phyloP scores from a whole-genome alignment of 1,140 invertebrate genomes.

The Cephus cinctus region DNA sequence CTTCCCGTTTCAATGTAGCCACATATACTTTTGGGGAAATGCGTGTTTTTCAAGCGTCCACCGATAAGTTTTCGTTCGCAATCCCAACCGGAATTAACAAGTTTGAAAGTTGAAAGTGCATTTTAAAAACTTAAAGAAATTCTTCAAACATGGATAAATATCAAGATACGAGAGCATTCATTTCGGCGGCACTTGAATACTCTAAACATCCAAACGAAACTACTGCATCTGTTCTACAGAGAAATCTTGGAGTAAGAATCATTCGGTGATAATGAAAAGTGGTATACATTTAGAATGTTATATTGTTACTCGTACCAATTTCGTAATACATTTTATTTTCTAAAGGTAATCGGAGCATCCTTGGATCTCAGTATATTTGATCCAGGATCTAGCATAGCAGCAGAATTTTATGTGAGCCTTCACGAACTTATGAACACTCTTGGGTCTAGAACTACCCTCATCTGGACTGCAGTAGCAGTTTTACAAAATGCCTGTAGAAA shows the following conservation, averaged over 20 bases:
- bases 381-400: conserved; percentile 47
- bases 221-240: conserved; percentile 46
- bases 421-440: conserved; percentile 47
- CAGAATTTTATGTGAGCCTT: conserved; percentile 60
- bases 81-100: too few relatives aligned
- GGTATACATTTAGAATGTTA: conserved; percentile 16
- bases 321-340: conserved; percentile 4
- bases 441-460: conserved; percentile 37
- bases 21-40: conserved; percentile 23
- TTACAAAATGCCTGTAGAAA: conserved; percentile 63
- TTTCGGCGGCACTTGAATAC: conserved; percentile 48
- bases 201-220: conserved; percentile 49
- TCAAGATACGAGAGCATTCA: conserved; percentile 51
- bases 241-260: conserved; percentile 55
- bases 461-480: conserved; percentile 64
- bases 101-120: conserved; percentile 15
- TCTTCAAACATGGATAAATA: conserved; percentile 38
- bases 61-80: too few relatives aligned
- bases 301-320: neutral
- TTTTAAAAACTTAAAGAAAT: conserved; percentile 2
- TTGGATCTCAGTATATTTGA: conserved; percentile 58
- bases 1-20: conserved; percentile 19
- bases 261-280: too few relatives aligned
- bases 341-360: conserved; percentile 52
- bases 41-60: too few relatives aligned